These are phyloP conservation scores for Chrysotoxum bicinctum DNA, from an alignment of 2,888 invertebrate species.

Conservation along the genomic window DNA sequence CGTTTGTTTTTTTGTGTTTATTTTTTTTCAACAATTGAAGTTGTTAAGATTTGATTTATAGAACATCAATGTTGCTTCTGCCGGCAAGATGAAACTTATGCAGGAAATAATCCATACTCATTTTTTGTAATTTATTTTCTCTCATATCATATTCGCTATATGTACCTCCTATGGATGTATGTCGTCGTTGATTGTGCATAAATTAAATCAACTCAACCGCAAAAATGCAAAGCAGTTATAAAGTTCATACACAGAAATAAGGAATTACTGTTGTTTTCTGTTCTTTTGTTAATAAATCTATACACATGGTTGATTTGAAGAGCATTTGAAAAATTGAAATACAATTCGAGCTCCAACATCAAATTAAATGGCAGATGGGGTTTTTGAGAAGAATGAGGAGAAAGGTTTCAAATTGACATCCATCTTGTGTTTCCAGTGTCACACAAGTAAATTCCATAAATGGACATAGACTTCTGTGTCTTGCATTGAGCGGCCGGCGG, in stretches of 20 bases:
- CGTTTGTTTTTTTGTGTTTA: neutral
- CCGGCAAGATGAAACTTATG: neutral
- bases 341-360: neutral
- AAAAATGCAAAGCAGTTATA: conserved; percentile 40
- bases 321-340: neutral
- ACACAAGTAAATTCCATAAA: conserved; percentile 18
- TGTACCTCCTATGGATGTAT: no score
- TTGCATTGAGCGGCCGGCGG: neutral
- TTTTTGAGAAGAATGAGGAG: neutral
- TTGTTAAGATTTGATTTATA: conserved; percentile 7
- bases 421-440: conserved; percentile 13
- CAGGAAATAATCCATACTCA: conserved; percentile 7
- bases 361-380: conserved; percentile 23
- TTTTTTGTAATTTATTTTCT: neutral
- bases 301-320: neutral
- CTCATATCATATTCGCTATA: neutral
- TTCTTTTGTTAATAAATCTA: neutral
- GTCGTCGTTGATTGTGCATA: conserved; percentile 22
- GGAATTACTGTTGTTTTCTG: neutral
- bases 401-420: neutral
- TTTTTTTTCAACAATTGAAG: conserved; percentile 40
- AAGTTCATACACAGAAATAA: neutral
- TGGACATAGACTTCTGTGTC: neutral
- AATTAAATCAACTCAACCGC: conserved; percentile 29
- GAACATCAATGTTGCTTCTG: conserved; percentile 1